Evolutionary conservation across 2,113 vertebrate genomes (phyloP).

Genomic region (Gymnarchus niloticus): DNA sequence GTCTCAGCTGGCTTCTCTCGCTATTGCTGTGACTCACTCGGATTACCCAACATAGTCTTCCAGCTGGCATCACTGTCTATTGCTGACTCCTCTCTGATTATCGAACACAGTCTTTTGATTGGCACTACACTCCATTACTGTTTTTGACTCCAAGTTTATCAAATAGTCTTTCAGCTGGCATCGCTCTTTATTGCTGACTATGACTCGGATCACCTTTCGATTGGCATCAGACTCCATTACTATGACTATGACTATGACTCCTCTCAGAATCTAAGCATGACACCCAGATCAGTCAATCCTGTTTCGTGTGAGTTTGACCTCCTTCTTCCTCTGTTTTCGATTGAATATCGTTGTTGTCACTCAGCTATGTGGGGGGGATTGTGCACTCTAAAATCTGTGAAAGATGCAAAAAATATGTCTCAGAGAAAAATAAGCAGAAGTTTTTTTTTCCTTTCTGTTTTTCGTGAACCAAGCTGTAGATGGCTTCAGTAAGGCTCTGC

Average conservation of each 20-base stretch:
- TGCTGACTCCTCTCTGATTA: too few relatives aligned
- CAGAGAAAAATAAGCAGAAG: slow-evolving; percentile 33
- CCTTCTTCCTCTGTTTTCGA: slow-evolving; percentile 48
- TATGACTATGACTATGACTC: not conserved
- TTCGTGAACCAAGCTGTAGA: slow-evolving; percentile 48
- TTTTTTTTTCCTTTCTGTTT: slow-evolving; percentile 46
- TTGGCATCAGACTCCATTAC: slow-evolving; percentile 5
- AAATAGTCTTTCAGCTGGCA: slow-evolving; percentile 31
- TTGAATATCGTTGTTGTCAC: slow-evolving; percentile 47
- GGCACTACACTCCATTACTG: not conserved
- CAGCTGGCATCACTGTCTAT: not conserved
- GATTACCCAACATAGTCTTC: not conserved
- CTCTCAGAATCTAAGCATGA: slow-evolving; percentile 43
- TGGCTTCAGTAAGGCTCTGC: slow-evolving; percentile 38
- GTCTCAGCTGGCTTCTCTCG: too few relatives aligned
- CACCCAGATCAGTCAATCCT: slow-evolving; percentile 55
- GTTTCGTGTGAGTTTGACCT: slow-evolving; percentile 52
- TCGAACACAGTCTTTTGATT: slow-evolving; percentile 1
- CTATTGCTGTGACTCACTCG: too few relatives aligned
- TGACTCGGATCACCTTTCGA: slow-evolving; percentile 34
- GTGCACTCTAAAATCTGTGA: slow-evolving; percentile 55
- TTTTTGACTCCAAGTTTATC: slow-evolving; percentile 47
- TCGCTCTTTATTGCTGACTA: not conserved
- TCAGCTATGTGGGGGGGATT: slow-evolving; percentile 40
- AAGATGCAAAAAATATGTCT: slow-evolving; percentile 29